phyloP scores from a whole-genome alignment of 2,797 vertebrate genomes.

The Potorous gilbertii region DNA sequence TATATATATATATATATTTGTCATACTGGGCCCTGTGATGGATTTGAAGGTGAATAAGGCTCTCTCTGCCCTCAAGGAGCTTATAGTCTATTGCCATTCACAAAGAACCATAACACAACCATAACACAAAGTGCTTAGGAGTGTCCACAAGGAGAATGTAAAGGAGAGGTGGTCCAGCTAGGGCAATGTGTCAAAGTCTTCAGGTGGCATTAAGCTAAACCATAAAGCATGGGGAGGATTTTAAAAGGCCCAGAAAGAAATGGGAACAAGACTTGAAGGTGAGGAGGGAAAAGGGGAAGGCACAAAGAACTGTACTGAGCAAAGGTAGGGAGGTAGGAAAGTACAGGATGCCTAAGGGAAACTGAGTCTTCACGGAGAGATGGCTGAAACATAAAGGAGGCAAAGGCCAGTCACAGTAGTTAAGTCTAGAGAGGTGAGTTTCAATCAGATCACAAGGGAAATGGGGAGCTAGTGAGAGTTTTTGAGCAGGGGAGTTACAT shows the following conservation, averaged over 20 bases:
- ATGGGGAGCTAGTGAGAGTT: neutral
- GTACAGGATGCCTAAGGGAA: neutral
- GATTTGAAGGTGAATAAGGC: neutral
- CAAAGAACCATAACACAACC: neutral
- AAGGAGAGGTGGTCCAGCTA: neutral
- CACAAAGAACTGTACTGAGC: neutral
- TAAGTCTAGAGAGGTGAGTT: neutral
- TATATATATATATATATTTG: neutral
- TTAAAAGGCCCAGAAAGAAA: neutral
- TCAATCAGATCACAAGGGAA: neutral
- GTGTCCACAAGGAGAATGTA: neutral
- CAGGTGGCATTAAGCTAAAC: neutral
- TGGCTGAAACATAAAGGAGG: neutral
- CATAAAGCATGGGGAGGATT: neutral
- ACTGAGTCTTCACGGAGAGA: neutral
- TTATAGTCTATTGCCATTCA: neutral
- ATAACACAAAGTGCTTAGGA: neutral
- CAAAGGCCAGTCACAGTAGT: neutral
- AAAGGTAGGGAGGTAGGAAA: neutral
- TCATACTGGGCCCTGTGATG: neutral
- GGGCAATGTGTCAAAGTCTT: neutral
- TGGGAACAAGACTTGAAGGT: neutral
- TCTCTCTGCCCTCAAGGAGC: neutral
- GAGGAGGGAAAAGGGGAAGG: neutral
- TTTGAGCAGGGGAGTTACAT: neutral